phyloP scores from a whole-genome alignment of 2,797 vertebrate species.

The Diplodus sargus region DNA sequence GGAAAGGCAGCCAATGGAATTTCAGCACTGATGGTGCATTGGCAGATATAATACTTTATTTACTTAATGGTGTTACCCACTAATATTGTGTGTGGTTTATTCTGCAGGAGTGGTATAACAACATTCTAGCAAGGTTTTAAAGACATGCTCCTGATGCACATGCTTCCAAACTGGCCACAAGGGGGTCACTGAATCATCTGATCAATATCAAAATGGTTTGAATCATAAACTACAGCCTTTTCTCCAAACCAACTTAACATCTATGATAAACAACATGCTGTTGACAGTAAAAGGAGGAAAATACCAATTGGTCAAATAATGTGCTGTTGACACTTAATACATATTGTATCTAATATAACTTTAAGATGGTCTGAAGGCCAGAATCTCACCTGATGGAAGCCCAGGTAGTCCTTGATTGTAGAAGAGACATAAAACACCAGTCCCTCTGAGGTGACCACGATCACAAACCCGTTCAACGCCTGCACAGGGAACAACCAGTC shows the following conservation, averaged over 20 bases:
- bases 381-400: conserved; percentile 87
- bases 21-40: no score
- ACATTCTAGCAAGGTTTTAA: neutral
- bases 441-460: conserved; percentile 86
- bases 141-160: neutral
- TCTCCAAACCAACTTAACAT: no score
- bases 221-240: neutral
- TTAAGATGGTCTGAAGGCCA: neutral
- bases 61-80: no score
- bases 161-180: neutral
- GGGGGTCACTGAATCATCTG: neutral
- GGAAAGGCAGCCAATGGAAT: no score
- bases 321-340: neutral
- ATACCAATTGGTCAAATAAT: neutral
- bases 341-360: neutral
- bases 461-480: conserved; percentile 87
- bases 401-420: conserved; percentile 88
- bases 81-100: no score
- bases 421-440: conserved; percentile 86
- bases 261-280: neutral
- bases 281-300: neutral
- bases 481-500: conserved; percentile 52
- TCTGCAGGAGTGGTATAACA: no score
- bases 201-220: neutral
- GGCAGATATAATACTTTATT: no score